Conservation (phyloP, 2,113 vertebrate genomes). For the Apeltes quadracus region DNA sequence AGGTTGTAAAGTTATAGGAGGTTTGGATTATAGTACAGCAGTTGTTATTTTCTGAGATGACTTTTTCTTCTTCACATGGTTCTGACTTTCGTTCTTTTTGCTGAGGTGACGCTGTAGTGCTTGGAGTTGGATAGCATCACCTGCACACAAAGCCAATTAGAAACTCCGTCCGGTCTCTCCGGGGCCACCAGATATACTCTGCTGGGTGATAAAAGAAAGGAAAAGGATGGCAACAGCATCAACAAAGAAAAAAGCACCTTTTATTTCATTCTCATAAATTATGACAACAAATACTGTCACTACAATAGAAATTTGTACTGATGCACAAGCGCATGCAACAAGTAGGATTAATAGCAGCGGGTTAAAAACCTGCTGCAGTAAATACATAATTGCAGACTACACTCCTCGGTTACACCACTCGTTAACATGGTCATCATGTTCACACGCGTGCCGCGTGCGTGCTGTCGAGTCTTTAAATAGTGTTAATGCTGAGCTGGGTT, state of each 20-base stretch:
- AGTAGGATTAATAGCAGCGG: slow-evolving; percentile 14
- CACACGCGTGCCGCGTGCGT: background rate
- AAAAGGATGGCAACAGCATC: slow-evolving; percentile 23
- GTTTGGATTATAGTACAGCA: slow-evolving; percentile 96
- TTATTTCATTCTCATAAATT: background rate
- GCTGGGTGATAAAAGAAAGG: slow-evolving; percentile 61
- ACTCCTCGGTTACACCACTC: background rate
- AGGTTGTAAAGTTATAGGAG: slow-evolving; percentile 79
- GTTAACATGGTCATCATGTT: slow-evolving; percentile 9
- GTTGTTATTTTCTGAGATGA: slow-evolving; percentile 93
- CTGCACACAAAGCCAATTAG: slow-evolving; percentile 91
- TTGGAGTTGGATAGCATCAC: slow-evolving; percentile 91
- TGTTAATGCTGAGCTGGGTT: slow-evolving; percentile 1
- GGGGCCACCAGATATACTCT: slow-evolving; percentile 95
- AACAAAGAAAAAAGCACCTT: slow-evolving; percentile 4
- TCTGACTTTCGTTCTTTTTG: slow-evolving; percentile 81
- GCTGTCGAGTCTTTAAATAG: background rate
- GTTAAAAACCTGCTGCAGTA: slow-evolving; percentile 24
- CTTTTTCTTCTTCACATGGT: slow-evolving; percentile 80
- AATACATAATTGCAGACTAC: background rate
- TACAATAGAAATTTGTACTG: background rate
- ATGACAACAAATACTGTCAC: background rate
- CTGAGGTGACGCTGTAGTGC: slow-evolving; percentile 85
- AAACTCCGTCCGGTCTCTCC: slow-evolving; percentile 95
- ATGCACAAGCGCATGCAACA: background rate